Percentiles rank a stretch among this genome's conserved stretches.
Conservation (phyloP, 2,888 invertebrate species). For the Drosophila paucipuncta region DNA sequence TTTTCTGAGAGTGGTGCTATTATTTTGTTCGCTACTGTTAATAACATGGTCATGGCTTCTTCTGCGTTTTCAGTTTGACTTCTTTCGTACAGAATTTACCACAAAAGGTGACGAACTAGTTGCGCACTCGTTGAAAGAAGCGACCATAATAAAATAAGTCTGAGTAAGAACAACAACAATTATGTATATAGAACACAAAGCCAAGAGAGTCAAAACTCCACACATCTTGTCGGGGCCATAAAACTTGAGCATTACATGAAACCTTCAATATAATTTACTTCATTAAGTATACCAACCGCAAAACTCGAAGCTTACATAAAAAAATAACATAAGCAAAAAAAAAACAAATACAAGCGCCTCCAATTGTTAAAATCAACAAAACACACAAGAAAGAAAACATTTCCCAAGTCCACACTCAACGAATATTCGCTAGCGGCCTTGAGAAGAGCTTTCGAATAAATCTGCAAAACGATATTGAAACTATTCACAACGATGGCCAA, state of each 20-base stretch:
- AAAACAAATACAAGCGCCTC: constrained; percentile 18
- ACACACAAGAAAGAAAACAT: constrained; percentile 25
- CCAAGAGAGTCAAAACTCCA: constrained; percentile 19
- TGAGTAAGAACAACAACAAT: constrained; percentile 15
- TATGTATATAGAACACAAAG: constrained; percentile 1
- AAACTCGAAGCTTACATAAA: constrained; percentile 7
- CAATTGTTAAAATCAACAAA: constrained; percentile 8
- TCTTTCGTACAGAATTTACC: constrained; percentile 40
- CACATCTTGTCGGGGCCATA: constrained; percentile 45
- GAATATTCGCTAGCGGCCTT: constrained; percentile 35
- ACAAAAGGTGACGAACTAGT: constrained; percentile 67
- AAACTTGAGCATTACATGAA: constrained; percentile 48
- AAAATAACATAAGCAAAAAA: background rate
- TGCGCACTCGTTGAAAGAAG: constrained; percentile 42
- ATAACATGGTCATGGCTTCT: constrained; percentile 39
- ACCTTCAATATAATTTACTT: constrained; percentile 66
- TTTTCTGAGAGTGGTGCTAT: background rate
- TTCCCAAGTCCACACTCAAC: constrained; percentile 22
- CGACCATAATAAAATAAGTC: constrained; percentile 57
- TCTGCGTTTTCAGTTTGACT: constrained; percentile 26
- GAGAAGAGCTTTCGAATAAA: constrained; percentile 15
- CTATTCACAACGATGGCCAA: constrained; percentile 6
- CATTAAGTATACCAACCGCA: constrained; percentile 36
- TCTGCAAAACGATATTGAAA: constrained; percentile 2
- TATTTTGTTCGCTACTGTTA: background rate